Conservation (phyloP, 2,888 invertebrate species). For the Rotaria sp. region DNA sequence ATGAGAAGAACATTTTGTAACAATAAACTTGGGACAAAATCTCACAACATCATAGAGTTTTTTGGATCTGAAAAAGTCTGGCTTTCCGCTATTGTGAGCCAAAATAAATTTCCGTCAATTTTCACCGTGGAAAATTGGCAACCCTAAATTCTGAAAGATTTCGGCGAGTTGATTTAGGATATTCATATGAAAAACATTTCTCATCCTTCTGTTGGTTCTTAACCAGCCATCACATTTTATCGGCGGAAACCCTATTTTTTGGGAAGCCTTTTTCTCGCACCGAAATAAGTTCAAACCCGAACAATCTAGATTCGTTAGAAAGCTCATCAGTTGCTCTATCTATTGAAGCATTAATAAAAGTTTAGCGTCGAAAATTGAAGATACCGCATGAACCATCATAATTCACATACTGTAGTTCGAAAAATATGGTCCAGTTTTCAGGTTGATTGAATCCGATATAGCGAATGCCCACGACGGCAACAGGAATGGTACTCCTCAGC, state of each 20-base stretch:
- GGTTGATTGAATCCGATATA: background rate
- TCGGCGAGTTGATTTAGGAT: background rate
- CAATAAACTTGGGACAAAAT: constrained; percentile 2
- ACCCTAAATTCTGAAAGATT: background rate
- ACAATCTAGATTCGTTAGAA: constrained; percentile 17
- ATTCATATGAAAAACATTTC: background rate
- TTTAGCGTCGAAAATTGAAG: background rate
- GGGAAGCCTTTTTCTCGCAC: constrained; percentile 10
- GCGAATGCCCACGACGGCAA: background rate
- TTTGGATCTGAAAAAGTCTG: background rate
- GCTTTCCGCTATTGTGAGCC: background rate
- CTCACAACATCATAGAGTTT: background rate
- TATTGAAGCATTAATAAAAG: constrained; percentile 5
- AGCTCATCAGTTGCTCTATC: background rate
- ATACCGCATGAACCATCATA: constrained; percentile 4
- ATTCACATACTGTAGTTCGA: constrained; percentile 17
- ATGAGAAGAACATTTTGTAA: background rate
- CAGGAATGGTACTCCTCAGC: no score
- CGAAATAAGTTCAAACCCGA: background rate
- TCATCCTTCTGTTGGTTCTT: constrained; percentile 17
- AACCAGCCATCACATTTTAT: constrained; percentile 12
- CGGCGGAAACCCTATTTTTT: background rate
- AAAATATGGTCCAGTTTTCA: constrained; percentile 6
- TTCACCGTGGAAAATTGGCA: constrained; percentile 5
- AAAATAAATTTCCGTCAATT: background rate